Base-by-base conservation (phyloP, 2,888 invertebrate species). In the Eupelmus urozonus region DNA sequence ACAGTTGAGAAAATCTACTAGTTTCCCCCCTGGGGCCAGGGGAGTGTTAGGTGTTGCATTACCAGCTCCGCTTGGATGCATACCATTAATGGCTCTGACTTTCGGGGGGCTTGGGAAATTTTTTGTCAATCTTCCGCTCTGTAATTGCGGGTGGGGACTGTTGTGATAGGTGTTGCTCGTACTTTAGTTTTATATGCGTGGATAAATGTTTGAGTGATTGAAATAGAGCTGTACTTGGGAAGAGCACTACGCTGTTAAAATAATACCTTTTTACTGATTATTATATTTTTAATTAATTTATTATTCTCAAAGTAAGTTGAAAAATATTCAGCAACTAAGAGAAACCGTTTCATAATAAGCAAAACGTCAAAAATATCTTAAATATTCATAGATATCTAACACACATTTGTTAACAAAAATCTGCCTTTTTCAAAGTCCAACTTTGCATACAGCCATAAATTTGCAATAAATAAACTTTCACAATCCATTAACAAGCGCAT, bases 1-100 rank as follows among this genome's bases (percentile, higher is more conserved):
- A 42, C 66, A 65, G 65, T 76, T 66, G 65, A 65, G 51, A 71
- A 71, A 76, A 76, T 76, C 49, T n/a, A n/a, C 23, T 29, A 40
- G 25, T 27, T n/a, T 16, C 4, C 51, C 13, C 23, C 51, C 11
- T 11, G 40, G 20, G 34, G 57, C 45, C 20, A 11, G 23, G 20
- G n/a, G 4, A 53, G 49, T 53, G n/a, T 7, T 60, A 9, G 25
- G 59, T 57, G 34, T 59, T 25, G 42, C 23, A 59, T 66, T 66
- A 74, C 66, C 34, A 51, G 1, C 11, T 29, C 40, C 23, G 11
- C 40, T 65, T 18, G 23, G 59, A 18, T 23, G 40, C 18, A 65
- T 34, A 62, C 34, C 42, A 40, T 53, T 62, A 69, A 75, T 62
- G 67, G 27, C 62, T 29, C 27, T 45, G 49, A 51, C 29, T 34